Percentiles rank a stretch among this genome's conserved stretches.
Evolutionary conservation across 2,888 invertebrate genomes (phyloP).

Genomic region (Sepiola atlantica): DNA sequence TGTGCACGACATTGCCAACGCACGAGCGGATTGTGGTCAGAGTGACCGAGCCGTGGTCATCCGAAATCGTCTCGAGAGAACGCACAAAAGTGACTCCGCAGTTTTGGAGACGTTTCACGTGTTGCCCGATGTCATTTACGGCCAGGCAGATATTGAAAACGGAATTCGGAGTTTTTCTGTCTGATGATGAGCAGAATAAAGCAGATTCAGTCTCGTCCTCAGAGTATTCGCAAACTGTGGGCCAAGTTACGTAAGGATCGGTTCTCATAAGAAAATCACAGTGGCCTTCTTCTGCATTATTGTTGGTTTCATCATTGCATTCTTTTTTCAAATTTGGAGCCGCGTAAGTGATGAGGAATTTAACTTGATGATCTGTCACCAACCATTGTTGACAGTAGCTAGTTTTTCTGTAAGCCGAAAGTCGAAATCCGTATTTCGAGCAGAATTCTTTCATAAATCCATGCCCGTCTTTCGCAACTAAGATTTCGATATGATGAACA

Average conservation of each 20-base stretch:
- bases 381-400: constrained; percentile 19
- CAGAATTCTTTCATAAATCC: not conserved
- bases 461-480: not conserved
- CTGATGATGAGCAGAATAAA: constrained; percentile 54
- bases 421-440: not conserved
- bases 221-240: not conserved
- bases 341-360: not conserved
- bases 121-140: constrained; percentile 69
- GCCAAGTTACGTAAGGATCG: constrained; percentile 36
- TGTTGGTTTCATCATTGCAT: not conserved
- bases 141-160: constrained; percentile 75
- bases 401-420: not conserved
- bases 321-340: not conserved
- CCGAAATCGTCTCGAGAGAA: constrained; percentile 60
- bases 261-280: not conserved
- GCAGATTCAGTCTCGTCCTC: not conserved
- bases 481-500: constrained; percentile 44
- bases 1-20: constrained; percentile 76
- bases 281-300: not conserved
- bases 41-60: constrained; percentile 69
- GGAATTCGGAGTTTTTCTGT: not conserved
- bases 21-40: constrained; percentile 74
- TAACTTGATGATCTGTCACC: not conserved
- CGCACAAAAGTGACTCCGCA: constrained; percentile 67
- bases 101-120: constrained; percentile 59